phyloP scores from a whole-genome alignment of 2,113 vertebrate genomes.

The Henicopernis longicauda region DNA sequence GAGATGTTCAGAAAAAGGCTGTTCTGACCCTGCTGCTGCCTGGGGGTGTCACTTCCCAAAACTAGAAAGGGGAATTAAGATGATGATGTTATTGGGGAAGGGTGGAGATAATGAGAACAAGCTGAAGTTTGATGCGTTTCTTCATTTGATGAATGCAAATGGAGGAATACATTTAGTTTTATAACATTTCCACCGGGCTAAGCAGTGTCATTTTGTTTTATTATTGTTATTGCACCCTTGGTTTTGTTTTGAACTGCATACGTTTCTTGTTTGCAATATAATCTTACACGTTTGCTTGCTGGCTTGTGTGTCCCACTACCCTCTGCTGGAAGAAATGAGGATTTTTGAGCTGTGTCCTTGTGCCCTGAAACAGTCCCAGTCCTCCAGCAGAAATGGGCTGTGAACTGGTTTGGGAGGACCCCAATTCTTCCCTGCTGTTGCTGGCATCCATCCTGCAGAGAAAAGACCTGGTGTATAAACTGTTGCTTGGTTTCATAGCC shows the following conservation, averaged over 20 bases:
- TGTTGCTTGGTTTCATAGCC: background rate
- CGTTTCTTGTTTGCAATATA: background rate
- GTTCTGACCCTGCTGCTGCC: background rate
- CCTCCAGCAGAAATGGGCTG: background rate
- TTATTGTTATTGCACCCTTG: background rate
- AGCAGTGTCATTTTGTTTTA: background rate
- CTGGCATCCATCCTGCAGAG: background rate
- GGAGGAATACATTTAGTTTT: background rate
- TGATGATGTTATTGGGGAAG: background rate
- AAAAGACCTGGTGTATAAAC: background rate
- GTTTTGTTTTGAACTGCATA: background rate
- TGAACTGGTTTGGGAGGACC: background rate
- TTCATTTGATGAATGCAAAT: background rate
- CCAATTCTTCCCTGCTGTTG: background rate
- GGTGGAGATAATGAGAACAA: background rate
- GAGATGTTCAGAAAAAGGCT: background rate
- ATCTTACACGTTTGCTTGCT: background rate
- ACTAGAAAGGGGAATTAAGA: background rate
- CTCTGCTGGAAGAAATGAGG: slow-evolving; percentile 26
- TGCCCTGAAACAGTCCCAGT: background rate
- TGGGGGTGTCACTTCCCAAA: background rate
- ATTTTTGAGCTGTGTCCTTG: background rate
- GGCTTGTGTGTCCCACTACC: background rate
- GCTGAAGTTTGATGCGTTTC: background rate
- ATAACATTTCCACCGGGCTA: background rate